Percentiles rank a stretch among this genome's conserved stretches.
These are phyloP conservation scores for Agelastica alni DNA, from an alignment of 2,888 invertebrate genomes.

Conservation along the genomic window DNA sequence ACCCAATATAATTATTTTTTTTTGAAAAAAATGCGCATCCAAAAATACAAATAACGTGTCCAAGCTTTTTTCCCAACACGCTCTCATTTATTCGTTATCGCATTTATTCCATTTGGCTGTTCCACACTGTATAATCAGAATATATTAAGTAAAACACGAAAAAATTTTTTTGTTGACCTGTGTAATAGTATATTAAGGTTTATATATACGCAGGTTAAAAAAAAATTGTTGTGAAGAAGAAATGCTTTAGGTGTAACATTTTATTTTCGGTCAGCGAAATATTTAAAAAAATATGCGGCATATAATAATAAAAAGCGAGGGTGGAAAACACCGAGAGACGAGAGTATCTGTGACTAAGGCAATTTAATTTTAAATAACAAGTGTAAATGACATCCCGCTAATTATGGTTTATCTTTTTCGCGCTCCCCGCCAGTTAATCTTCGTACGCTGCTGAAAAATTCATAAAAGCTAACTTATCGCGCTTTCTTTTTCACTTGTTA, in stretches of 20 bases:
- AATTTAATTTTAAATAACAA: slow-evolving; percentile 59
- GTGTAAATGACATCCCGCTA: slow-evolving; percentile 59
- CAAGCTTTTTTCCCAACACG: no score
- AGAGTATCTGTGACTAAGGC: slow-evolving; percentile 36
- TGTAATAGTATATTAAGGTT: no score
- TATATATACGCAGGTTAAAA: no score
- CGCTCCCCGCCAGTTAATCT: slow-evolving; percentile 56
- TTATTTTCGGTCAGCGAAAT: slow-evolving; percentile 13
- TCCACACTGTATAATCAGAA: no score
- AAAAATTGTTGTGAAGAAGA: not conserved
- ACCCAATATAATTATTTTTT: no score
- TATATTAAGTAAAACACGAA: no score
- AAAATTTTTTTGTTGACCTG: no score
- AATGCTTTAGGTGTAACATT: slow-evolving; percentile 14
- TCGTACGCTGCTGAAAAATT: slow-evolving; percentile 54
- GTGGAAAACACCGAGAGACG: slow-evolving; percentile 27
- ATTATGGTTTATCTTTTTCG: slow-evolving; percentile 58
- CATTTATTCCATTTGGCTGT: no score
- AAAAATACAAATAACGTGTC: no score
- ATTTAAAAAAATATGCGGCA: slow-evolving; percentile 26
- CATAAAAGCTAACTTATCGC: slow-evolving; percentile 43
- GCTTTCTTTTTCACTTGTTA: slow-evolving; percentile 38
- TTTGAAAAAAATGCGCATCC: no score
- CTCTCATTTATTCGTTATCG: no score
- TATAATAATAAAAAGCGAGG: slow-evolving; percentile 34